phyloP scores from a whole-genome alignment of 2,113 vertebrate genomes.

The Canis aureus region DNA sequence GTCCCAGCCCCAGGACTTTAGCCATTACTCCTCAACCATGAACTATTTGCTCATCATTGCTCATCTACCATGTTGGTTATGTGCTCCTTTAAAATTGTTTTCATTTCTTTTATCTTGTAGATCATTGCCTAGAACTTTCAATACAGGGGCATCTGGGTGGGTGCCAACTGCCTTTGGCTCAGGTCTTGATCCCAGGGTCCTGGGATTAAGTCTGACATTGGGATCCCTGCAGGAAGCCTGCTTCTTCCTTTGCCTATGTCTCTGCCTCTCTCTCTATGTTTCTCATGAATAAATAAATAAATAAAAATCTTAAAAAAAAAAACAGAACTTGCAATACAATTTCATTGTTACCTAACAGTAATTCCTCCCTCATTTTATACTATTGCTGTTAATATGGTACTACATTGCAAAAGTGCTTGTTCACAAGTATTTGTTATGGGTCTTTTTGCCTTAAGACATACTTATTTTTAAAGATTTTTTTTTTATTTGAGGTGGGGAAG shows the following conservation, averaged over 20 bases:
- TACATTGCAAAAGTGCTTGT: not conserved
- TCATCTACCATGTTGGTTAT: rapidly evolving
- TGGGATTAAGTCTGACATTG: too few relatives aligned
- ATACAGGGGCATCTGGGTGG: too few relatives aligned
- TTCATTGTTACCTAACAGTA: not conserved
- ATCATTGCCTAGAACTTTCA: not conserved
- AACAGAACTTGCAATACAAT: not conserved
- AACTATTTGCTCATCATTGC: not conserved
- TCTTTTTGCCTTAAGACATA: not conserved
- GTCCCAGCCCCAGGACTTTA: not conserved
- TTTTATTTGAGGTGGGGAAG: not conserved
- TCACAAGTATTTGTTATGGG: not conserved
- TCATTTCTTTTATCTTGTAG: not conserved
- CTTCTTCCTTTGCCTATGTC: too few relatives aligned
- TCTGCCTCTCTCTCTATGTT: too few relatives aligned
- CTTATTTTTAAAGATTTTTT: not conserved
- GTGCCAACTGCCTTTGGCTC: too few relatives aligned
- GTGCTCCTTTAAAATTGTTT: not conserved
- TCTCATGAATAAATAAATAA: too few relatives aligned
- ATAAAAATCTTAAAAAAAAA: too few relatives aligned
- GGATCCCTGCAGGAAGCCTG: too few relatives aligned
- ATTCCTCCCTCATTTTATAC: not conserved
- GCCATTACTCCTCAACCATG: not conserved
- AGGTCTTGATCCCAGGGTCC: too few relatives aligned
- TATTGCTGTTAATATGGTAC: not conserved